phyloP scores from a whole-genome alignment of 2,888 invertebrate species.

The Liodrosophila aerea region DNA sequence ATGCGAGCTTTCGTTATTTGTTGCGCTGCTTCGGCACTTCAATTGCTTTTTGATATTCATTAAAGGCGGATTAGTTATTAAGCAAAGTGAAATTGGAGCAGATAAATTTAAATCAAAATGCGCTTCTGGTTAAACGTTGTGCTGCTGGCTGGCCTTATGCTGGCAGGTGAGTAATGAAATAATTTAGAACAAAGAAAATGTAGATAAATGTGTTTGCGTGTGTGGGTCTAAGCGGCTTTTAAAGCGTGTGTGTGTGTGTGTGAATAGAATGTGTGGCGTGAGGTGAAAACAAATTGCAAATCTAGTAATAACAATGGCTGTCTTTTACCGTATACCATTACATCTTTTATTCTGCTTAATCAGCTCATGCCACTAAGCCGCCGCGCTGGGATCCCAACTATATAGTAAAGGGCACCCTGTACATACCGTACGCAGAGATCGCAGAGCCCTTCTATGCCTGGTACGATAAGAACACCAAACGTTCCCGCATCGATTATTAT shows the following conservation, averaged over 20 bases:
- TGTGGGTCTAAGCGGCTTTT: constrained; percentile 28
- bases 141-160: constrained; percentile 47
- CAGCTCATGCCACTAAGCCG: constrained; percentile 80
- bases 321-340: constrained; percentile 29
- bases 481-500: constrained; percentile 96
- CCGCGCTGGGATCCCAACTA: constrained; percentile 89
- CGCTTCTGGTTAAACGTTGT: constrained; percentile 43
- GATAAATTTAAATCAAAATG: constrained; percentile 36
- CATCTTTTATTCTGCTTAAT: too few relatives aligned
- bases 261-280: constrained; percentile 21
- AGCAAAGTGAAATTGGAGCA: constrained; percentile 7
- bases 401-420: constrained; percentile 89
- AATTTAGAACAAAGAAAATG: constrained; percentile 18
- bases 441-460: constrained; percentile 95
- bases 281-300: constrained; percentile 11
- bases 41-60: constrained; percentile 24
- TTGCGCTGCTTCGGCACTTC: constrained; percentile 10
- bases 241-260: not conserved
- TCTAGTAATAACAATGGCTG: constrained; percentile 32
- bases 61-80: constrained; percentile 5
- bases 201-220: not conserved
- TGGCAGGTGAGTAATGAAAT: constrained; percentile 51
- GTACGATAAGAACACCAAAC: constrained; percentile 89
- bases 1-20: constrained; percentile 42
- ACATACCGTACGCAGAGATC: constrained; percentile 96